phyloP scores from a whole-genome alignment of 1,140 invertebrate genomes.

The Galendromus occidentalis region DNA sequence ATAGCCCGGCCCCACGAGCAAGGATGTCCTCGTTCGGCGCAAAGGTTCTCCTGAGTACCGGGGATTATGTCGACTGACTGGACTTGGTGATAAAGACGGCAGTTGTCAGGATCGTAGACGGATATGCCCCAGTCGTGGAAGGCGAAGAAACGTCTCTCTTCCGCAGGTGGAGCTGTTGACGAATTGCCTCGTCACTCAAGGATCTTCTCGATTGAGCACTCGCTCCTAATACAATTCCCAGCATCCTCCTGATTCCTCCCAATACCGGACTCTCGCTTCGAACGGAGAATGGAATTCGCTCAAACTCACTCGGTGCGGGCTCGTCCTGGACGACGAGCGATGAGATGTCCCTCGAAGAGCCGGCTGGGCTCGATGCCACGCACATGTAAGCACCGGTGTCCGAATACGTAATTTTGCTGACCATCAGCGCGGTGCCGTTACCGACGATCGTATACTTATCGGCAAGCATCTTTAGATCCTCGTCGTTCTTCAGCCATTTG shows the following conservation, averaged over 20 bases:
- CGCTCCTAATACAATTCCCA: no score
- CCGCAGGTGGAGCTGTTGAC: conserved; percentile 36
- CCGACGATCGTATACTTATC: conserved; percentile 21
- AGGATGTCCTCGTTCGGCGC: conserved; percentile 39
- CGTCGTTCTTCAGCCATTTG: conserved; percentile 51
- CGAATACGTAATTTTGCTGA: conserved; percentile 43
- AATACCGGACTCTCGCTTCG: no score
- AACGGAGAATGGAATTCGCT: no score
- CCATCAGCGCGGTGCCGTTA: conserved; percentile 45
- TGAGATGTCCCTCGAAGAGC: conserved; percentile 45
- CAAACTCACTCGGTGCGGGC: conserved; percentile 39
- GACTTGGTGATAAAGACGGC: conserved; percentile 48
- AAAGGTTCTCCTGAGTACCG: conserved; percentile 50
- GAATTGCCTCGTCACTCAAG: no score
- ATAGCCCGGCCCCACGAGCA: conserved; percentile 53
- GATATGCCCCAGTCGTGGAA: conserved; percentile 57
- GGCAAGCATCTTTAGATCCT: conserved; percentile 34
- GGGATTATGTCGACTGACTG: conserved; percentile 50
- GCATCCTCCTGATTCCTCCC: no score
- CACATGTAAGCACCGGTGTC: conserved; percentile 61
- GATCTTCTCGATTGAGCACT: no score
- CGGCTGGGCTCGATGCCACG: conserved; percentile 45
- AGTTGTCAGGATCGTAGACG: conserved; percentile 50
- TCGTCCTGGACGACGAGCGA: conserved; percentile 48
- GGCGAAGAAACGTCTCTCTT: conserved; percentile 46